Base-by-base conservation (phyloP, 2,888 invertebrate species). In the Nemotelus nigrinus region DNA sequence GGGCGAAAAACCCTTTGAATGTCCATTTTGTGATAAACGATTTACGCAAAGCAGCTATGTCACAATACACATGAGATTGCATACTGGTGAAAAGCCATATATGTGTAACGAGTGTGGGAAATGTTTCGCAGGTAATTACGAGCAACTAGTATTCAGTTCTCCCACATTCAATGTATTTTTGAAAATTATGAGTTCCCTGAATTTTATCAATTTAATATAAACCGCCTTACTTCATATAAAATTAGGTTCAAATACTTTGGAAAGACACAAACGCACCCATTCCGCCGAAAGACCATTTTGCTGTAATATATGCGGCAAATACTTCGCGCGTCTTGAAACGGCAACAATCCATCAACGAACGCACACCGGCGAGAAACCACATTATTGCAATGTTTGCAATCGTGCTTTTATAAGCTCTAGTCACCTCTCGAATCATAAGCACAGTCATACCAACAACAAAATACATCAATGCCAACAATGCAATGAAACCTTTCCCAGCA, bases 191-290 rank as follows among this genome's bases (percentile, higher is more conserved):
- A 6, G 25, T 60, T 8, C n/a, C n/a, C 6, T n/a, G n/a, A 41
- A 60, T 60, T 25, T n/a, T 25, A 60, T n/a, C 63, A n/a, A 60
- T n/a, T 60, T 7, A 7, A 53, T 53, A 10, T 78, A 78, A 25
- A 76, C 65, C 5, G 64, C 45, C 8, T 50, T 10, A 70, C n/a
- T 45, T 10, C 10, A 53, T 53, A 25, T 53, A 53, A 48, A 78
- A 79, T 6, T 47, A 80, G 81, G 82, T 39, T 81, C 81, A 2
- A 82, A 82, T 76, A 80, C 81, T 2, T 74, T 81, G 45, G 76
- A 80, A 0, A 81, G 82, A 41, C 83, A 83, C 57, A 81, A 81
- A 64, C 78, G 82, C 25, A 82, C 80, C 7, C 83, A 83, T 68
- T 80, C 81, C 0, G 82, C 81, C 2, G 81, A 82, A 64, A 80